Evolutionary conservation across 23 tunicate genomes (phyloP), one percentile per base, ranked within the genome.

Genomic region (Aplidium turbinatum): DNA sequence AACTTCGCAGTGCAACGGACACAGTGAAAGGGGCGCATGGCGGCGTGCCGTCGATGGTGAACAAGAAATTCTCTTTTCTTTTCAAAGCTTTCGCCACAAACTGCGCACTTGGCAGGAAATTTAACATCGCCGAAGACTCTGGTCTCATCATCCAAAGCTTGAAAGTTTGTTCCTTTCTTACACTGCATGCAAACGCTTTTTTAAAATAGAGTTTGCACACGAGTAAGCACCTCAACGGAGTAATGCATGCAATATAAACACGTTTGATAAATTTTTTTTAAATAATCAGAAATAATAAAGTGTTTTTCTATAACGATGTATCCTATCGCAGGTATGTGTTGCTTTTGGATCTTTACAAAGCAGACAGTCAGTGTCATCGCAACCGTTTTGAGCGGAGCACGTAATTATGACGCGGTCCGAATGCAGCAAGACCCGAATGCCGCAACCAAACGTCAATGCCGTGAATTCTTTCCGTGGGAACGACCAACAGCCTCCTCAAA

Each of bases 1-100:
- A 78, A 86, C 23, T 28, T 45, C 31, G 42, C 40, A n/a, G 70
- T 22, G 35, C 93, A 86, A 35, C 78, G 63, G 16, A 68, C 67
- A 72, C 93, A 86, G 25, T 55, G 53, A 40, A 50, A 86, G 1
- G 93, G 93, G 21, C 29, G 9, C 13, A 38, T 5, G 2, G 57
- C 66, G 31, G 76, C 11, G 33, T 86, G 93, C 34, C 84, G 67
- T 31, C 75, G 42, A 52, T 78, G 84, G 32, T 83, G 84, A 21
- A 72, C 58, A 27, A 65, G 7, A 72, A 86, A 70, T 3, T 78
- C 76, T 19, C 77, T 27, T 33, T 60, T 30, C 32, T 25, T 38
- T 7, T 35, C 20, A 34, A 70, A 58, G 25, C 63, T 60, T 31
- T 61, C 85, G 2, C 42, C 56, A 58, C 93, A 86, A 1, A 25